Conservation (phyloP, 2,113 vertebrate species). For the Rhinichthys klamathensis region DNA sequence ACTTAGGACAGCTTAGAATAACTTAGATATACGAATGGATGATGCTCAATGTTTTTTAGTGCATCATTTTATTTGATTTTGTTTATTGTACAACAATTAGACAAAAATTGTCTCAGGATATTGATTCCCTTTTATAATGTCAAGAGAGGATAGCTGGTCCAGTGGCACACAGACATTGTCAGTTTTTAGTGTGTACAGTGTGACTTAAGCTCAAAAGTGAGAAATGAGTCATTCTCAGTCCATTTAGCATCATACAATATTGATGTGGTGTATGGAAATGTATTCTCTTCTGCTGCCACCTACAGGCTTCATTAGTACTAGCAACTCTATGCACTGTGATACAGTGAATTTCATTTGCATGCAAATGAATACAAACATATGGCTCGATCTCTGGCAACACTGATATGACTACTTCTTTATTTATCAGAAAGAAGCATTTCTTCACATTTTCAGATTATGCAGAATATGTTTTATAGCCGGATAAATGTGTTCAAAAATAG, state of each 20-base stretch:
- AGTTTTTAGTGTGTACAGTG: background rate
- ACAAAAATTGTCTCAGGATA: background rate
- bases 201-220: background rate
- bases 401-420: constrained; percentile 24
- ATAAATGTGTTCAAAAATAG: background rate
- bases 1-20: background rate
- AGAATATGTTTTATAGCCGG: background rate
- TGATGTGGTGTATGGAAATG: background rate
- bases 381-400: background rate
- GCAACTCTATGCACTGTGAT: background rate
- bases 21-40: background rate
- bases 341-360: constrained; percentile 38
- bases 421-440: background rate
- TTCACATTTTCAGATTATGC: background rate
- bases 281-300: background rate
- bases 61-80: background rate
- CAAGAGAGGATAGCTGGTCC: background rate
- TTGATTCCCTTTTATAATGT: background rate
- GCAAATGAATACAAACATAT: constrained; percentile 21
- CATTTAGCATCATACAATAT: background rate
- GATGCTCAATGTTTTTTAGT: background rate
- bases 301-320: background rate
- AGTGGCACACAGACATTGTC: background rate
- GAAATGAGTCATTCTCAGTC: background rate
- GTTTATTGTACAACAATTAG: background rate